phyloP scores from a whole-genome alignment of 2,888 invertebrate species.

The Lypha dubia region DNA sequence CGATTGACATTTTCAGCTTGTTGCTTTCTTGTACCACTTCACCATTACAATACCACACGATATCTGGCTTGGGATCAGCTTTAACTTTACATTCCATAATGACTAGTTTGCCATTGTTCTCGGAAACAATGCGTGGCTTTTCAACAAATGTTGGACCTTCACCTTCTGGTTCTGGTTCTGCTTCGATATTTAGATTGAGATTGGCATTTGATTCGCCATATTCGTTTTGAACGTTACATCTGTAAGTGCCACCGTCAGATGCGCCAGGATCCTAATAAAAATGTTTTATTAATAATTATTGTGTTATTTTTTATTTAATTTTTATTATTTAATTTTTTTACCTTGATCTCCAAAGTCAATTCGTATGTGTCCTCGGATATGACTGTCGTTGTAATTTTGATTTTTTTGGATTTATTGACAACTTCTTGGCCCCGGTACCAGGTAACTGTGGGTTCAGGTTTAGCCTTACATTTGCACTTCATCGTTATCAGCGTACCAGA shows the following conservation, averaged over 20 bases:
- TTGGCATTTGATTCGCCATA: constrained; percentile 98
- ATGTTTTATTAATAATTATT: not conserved
- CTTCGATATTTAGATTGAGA: constrained; percentile 97
- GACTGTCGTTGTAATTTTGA: constrained; percentile 90
- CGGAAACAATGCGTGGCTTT: constrained; percentile 94
- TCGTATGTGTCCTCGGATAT: constrained; percentile 94
- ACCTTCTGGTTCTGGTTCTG: constrained; percentile 96
- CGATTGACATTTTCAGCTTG: constrained; percentile 91
- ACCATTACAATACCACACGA: constrained; percentile 93
- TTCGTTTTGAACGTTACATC: constrained; percentile 97
- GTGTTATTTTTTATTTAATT: not conserved
- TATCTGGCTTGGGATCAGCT: constrained; percentile 91
- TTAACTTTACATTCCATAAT: constrained; percentile 94
- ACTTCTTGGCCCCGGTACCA: constrained; percentile 97
- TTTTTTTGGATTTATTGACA: constrained; percentile 93
- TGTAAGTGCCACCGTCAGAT: constrained; percentile 93
- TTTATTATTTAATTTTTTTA: constrained; percentile 77
- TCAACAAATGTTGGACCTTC: constrained; percentile 97
- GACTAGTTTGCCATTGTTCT: constrained; percentile 91
- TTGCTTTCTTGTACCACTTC: constrained; percentile 91
- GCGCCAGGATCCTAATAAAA: constrained; percentile 88
- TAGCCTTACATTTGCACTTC: constrained; percentile 97
- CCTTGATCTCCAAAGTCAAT: constrained; percentile 91
- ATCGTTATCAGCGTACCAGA: constrained; percentile 98
- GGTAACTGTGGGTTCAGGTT: constrained; percentile 96